Conservation (phyloP, 92 coral and sea anemone genomes). For the Palythoa heliodiscus region DNA sequence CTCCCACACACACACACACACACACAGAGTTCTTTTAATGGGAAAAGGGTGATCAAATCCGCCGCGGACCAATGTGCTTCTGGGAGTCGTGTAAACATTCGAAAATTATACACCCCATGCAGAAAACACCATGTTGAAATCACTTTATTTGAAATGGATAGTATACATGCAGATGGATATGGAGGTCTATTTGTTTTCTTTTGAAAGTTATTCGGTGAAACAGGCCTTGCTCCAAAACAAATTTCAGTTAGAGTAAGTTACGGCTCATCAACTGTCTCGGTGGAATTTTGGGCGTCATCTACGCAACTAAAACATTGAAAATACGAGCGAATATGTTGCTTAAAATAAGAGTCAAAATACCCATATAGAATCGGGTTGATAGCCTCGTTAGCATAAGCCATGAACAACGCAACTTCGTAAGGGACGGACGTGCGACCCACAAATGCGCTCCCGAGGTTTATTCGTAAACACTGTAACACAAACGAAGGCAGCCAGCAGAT, state of each 20-base stretch:
- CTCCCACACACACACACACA: no score
- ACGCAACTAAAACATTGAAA: neutral
- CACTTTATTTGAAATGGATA: no score
- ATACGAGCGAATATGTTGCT: neutral
- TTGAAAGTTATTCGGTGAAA: no score
- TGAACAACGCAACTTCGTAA: constrained; percentile 10
- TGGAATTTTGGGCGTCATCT: neutral
- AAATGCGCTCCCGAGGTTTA: neutral
- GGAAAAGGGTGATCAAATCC: no score
- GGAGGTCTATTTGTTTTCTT: no score
- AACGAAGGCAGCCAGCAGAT: constrained; percentile 76
- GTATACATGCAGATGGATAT: no score
- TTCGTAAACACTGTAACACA: constrained; percentile 53
- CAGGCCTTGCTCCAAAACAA: no score
- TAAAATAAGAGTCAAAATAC: constrained; percentile 13
- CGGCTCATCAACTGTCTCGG: neutral
- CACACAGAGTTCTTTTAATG: no score
- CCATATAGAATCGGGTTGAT: constrained; percentile 16
- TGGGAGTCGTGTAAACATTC: no score
- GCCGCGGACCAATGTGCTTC: no score
- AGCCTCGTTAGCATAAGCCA: constrained; percentile 19
- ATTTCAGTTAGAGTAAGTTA: neutral
- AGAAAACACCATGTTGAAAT: no score
- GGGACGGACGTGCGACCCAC: constrained; percentile 5
- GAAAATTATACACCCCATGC: no score